A percentile compares a stretch with the other conserved stretches of the same genome.
phyloP scores from a whole-genome alignment of 2,888 invertebrate genomes.

The Candidula unifasciata region DNA sequence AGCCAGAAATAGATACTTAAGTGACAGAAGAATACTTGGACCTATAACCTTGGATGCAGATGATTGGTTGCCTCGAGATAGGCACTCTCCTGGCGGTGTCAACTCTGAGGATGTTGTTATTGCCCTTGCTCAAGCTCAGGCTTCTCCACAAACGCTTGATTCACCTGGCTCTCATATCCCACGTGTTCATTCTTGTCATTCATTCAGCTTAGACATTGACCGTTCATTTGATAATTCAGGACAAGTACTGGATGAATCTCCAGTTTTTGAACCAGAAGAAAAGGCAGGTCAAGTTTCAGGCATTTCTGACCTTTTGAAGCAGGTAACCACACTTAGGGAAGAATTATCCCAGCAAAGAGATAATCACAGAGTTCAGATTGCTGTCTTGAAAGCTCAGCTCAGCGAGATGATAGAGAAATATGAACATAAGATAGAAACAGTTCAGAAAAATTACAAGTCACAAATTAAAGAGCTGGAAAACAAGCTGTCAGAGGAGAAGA shows the following conservation, averaged over 20 bases:
- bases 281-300: conserved; percentile 38
- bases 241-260: background rate
- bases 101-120: conserved; percentile 47
- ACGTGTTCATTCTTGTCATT: background rate
- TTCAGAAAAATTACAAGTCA: conserved; percentile 59
- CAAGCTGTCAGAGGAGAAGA: conserved; percentile 65
- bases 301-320: conserved; percentile 41
- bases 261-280: background rate
- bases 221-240: background rate
- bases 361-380: conserved; percentile 51
- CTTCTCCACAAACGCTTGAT: background rate
- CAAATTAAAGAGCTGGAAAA: conserved; percentile 59
- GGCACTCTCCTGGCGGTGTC: background rate
- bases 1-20: conserved; percentile 17
- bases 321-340: conserved; percentile 56
- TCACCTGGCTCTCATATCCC: too few species aligned
- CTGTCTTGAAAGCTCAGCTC: conserved; percentile 59
- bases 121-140: conserved; percentile 28
- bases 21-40: conserved; percentile 29
- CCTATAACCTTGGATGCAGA: background rate
- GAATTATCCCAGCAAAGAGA: conserved; percentile 53
- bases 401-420: conserved; percentile 61
- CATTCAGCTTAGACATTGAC: background rate
- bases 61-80: background rate
- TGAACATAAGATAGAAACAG: conserved; percentile 62